Percentiles rank a stretch among this genome's conserved stretches.
phyloP scores from a whole-genome alignment of 2,113 vertebrate genomes.

The Dromaius novaehollandiae region DNA sequence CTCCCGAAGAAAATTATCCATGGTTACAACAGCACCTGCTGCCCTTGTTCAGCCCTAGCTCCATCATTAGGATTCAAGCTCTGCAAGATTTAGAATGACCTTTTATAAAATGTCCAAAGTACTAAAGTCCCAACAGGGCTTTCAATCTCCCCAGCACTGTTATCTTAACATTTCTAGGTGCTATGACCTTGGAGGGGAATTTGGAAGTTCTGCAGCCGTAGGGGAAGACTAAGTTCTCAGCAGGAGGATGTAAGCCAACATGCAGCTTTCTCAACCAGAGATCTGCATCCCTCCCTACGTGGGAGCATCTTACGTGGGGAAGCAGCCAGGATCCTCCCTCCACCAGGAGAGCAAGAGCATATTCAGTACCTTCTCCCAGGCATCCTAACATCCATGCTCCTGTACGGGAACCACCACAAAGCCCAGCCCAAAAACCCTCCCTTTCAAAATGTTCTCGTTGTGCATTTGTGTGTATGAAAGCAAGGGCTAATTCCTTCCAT shows the following conservation, averaged over 20 bases:
- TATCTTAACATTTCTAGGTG: neutral
- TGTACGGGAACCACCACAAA: neutral
- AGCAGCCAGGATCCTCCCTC: neutral
- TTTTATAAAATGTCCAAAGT: neutral
- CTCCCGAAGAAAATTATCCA: neutral
- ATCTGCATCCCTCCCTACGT: neutral
- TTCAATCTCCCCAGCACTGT: neutral
- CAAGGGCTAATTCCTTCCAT: neutral
- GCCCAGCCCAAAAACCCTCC: neutral
- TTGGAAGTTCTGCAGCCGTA: no score
- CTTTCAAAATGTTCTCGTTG: neutral
- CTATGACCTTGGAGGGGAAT: neutral
- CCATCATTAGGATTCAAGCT: neutral
- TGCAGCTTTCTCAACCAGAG: neutral
- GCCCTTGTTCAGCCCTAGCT: neutral
- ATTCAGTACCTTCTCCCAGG: neutral
- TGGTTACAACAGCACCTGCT: neutral
- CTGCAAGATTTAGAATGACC: neutral
- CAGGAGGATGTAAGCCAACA: neutral
- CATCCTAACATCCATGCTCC: neutral
- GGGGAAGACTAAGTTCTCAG: neutral
- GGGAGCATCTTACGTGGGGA: neutral
- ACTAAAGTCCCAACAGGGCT: fast-evolving
- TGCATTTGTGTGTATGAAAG: fast-evolving
- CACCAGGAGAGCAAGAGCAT: neutral